These are phyloP conservation scores for Trileptium ribeirensis DNA, from an alignment of 2,888 invertebrate species.

Conservation along the genomic window DNA sequence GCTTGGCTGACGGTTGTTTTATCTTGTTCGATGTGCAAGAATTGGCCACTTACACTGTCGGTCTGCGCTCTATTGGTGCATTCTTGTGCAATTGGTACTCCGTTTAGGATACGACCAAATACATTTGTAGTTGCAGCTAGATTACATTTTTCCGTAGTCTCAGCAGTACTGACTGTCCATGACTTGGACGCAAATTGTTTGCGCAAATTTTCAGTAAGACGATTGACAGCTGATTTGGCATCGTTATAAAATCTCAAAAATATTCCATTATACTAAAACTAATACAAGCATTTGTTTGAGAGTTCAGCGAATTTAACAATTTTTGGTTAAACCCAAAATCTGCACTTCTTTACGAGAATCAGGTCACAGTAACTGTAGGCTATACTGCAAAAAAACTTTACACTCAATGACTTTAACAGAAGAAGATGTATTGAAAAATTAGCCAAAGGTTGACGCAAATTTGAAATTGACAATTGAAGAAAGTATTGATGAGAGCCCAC, in stretches of 20 bases:
- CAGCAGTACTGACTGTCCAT: neutral
- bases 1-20: neutral
- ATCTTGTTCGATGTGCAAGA: neutral
- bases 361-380: too few species aligned
- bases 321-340: too few species aligned
- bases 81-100: slow-evolving; percentile 27
- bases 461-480: too few species aligned
- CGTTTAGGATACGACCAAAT: slow-evolving; percentile 40
- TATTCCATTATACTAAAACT: too few species aligned
- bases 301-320: too few species aligned
- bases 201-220: neutral
- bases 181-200: neutral
- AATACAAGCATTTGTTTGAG: too few species aligned
- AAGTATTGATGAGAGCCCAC: too few species aligned
- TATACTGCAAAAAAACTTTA: too few species aligned
- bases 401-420: too few species aligned
- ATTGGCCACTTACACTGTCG: neutral
- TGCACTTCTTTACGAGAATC: too few species aligned
- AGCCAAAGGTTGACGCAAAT: too few species aligned
- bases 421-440: too few species aligned
- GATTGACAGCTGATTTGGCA: neutral
- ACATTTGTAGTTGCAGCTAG: slow-evolving; percentile 37
- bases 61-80: neutral
- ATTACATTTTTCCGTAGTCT: slow-evolving; percentile 22
- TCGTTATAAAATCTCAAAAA: neutral